These are phyloP conservation scores for Actias luna DNA, from an alignment of 2,888 invertebrate species.

Conservation along the genomic window DNA sequence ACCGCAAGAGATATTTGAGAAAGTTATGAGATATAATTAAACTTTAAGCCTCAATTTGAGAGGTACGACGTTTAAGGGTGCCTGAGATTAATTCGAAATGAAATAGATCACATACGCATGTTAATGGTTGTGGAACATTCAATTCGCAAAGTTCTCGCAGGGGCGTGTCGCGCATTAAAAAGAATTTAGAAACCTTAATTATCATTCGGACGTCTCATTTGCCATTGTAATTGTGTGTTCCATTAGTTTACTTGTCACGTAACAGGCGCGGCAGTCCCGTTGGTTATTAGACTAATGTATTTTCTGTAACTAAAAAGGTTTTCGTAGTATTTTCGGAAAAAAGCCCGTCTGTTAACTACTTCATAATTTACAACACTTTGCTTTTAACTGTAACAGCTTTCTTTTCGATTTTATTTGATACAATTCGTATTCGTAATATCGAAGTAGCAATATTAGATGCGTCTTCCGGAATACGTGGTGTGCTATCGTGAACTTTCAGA, in stretches of 20 bases:
- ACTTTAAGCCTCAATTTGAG: background rate
- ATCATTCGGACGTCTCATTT: slow-evolving; percentile 30
- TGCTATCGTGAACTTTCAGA: too few species aligned
- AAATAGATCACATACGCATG: background rate
- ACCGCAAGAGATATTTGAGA: background rate
- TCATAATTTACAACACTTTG: background rate
- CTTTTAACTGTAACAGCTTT: background rate
- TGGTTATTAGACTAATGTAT: slow-evolving; percentile 58
- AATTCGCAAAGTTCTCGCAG: slow-evolving; percentile 3
- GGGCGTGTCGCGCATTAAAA: slow-evolving; percentile 19
- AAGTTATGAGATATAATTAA: background rate
- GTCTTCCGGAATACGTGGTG: too few species aligned
- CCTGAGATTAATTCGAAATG: background rate
- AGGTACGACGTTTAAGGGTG: background rate
- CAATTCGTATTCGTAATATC: too few species aligned
- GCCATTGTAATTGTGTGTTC: slow-evolving; percentile 43
- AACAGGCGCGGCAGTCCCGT: slow-evolving; percentile 46
- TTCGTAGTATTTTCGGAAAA: slow-evolving; percentile 7
- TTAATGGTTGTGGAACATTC: background rate
- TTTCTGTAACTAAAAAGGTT: slow-evolving; percentile 40
- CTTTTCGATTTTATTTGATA: too few species aligned
- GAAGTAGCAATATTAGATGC: too few species aligned
- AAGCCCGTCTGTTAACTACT: slow-evolving; percentile 6
- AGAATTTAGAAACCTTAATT: slow-evolving; percentile 20
- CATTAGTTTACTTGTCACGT: slow-evolving; percentile 47